phyloP scores from a whole-genome alignment of 2,113 vertebrate species.

The Podarcis cretensis region DNA sequence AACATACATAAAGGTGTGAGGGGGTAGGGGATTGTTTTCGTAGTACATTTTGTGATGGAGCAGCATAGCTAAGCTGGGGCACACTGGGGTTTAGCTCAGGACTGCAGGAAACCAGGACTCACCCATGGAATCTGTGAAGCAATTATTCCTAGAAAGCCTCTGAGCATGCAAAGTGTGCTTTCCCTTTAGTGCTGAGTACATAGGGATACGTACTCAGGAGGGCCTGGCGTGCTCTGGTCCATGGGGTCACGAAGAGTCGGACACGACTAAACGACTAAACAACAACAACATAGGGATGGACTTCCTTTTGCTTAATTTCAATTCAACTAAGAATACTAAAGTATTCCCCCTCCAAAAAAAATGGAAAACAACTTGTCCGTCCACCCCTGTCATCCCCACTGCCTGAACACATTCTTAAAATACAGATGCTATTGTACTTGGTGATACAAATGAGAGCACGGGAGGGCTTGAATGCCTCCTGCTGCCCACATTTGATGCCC shows the following conservation, averaged over 20 bases:
- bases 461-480: not conserved
- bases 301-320: not conserved
- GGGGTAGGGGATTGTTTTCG: conserved; percentile 48
- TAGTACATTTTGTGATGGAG: not conserved
- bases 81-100: not conserved
- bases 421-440: not conserved
- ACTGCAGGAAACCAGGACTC: not conserved
- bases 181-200: not conserved
- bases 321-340: not conserved
- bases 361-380: not conserved
- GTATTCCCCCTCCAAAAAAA: too few relatives aligned
- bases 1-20: conserved; percentile 35
- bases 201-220: too few relatives aligned
- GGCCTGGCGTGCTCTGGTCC: too few relatives aligned
- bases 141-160: not conserved
- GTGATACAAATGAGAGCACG: too few relatives aligned
- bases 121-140: not conserved
- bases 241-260: too few relatives aligned
- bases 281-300: not conserved
- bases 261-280: too few relatives aligned
- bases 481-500: not conserved
- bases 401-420: not conserved
- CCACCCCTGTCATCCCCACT: not conserved
- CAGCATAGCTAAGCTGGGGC: conserved; percentile 6
- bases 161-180: not conserved